Base-by-base conservation (phyloP, 2,888 invertebrate genomes). In the Julus scanicus region DNA sequence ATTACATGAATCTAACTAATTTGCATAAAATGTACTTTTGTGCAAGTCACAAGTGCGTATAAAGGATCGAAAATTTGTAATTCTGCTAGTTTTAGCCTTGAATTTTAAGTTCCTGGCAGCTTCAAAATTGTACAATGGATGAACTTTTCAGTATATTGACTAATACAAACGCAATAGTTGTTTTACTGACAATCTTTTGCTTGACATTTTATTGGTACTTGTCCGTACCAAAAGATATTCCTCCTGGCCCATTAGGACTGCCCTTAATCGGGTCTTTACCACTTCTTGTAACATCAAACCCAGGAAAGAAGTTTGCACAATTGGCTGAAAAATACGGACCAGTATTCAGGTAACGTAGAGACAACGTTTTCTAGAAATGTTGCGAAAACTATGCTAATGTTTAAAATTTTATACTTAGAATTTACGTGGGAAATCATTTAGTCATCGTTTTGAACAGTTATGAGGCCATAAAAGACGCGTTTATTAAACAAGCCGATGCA, bases 401-500 rank as follows among this genome's bases (percentile, higher is more conserved):
- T 53, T 53, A 1, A 11, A 53, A 53, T 17, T 53, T 53, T 15
- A 1, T 0, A 11, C 11, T 86, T 11, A 87, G 87, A 15, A 17
- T 87, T 9, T 87, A 87, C 44, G 37, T 87, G 1, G 87, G 87
- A 17, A 87, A 48, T 15, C 83, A 17, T 6, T 83, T 87, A n/a
- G 80, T 88, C 2, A 53, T 88, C 1, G 86, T 88, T 20, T 20
- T 88, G 17, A 86, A 84, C 40, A 71, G 71, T 15, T 86, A 40
- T 71, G 57, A 86, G n/a, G 86, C 86, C 11, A 86, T 86, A 15
- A 88, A 86, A 71, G 88, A 88, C 9, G 88, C 88, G 0, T 88
- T 86, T 40, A 71, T 88, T 17, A 86, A 71, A 39, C 88, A 88
- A 53, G 88, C 80, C 5, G 88, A 88, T 15, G 20, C 44, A 9